Evolutionary conservation across 2,797 vertebrate genomes (phyloP).

Genomic region (Typhlichthys subterraneus): DNA sequence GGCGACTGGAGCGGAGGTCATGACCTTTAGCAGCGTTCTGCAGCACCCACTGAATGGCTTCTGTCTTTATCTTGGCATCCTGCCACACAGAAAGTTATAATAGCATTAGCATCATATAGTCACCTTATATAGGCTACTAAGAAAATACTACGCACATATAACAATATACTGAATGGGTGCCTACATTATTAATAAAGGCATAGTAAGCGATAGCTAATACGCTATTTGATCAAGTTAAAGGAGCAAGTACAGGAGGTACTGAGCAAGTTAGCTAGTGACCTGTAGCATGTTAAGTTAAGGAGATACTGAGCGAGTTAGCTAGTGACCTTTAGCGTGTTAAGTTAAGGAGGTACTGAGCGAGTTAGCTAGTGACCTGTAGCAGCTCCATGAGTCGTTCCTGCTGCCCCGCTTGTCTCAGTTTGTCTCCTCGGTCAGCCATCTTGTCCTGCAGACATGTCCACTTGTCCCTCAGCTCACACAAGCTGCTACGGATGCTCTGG

Average conservation of each 20-base stretch:
- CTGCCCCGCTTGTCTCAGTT: conserved; percentile 84
- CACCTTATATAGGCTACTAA: too few relatives aligned
- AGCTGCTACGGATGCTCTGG: conserved; percentile 72
- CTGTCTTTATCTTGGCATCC: conserved; percentile 86
- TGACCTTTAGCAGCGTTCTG: conserved; percentile 78
- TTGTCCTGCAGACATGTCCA: conserved; percentile 83
- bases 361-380: not conserved
- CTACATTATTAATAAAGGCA: not conserved
- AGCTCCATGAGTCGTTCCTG: conserved; percentile 89
- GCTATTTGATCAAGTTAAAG: too few relatives aligned
- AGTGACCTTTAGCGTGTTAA: too few relatives aligned
- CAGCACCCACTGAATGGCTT: conserved; percentile 84
- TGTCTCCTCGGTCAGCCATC: conserved; percentile 84
- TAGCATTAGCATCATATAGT: too few relatives aligned
- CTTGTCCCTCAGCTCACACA: conserved; percentile 69
- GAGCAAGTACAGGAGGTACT: too few relatives aligned
- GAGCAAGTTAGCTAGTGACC: too few relatives aligned
- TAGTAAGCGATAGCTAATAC: too few relatives aligned
- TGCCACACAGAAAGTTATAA: conserved; percentile 38
- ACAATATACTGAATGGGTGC: not conserved
- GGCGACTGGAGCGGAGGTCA: conserved; percentile 81
- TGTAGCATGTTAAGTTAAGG: too few relatives aligned
- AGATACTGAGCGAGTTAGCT: too few relatives aligned
- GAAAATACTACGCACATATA: not conserved
- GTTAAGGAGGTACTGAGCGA: too few relatives aligned